These are phyloP conservation scores for Macropus fuliginosus DNA, from an alignment of 2,797 vertebrate genomes.

Conservation along the genomic window DNA sequence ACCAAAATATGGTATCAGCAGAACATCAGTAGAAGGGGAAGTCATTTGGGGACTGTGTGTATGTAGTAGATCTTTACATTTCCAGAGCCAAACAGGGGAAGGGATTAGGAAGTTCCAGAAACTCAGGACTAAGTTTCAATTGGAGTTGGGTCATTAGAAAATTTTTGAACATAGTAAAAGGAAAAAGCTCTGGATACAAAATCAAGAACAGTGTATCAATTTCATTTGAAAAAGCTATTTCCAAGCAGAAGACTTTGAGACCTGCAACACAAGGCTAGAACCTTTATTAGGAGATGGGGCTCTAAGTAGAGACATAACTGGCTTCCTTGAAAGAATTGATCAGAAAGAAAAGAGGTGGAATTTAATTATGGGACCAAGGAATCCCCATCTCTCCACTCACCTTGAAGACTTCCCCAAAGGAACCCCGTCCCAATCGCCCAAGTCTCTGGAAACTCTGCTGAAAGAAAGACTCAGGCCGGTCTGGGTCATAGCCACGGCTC, in stretches of 20 bases:
- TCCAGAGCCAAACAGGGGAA: not conserved
- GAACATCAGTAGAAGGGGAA: not conserved
- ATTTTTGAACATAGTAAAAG: not conserved
- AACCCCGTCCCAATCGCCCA: slow-evolving; percentile 91
- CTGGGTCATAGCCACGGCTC: slow-evolving; percentile 87
- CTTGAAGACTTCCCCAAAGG: slow-evolving; percentile 95
- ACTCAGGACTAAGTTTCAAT: not conserved
- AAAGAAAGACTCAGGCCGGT: slow-evolving; percentile 89
- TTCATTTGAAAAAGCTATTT: not conserved
- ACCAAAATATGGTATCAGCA: not conserved
- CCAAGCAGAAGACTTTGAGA: not conserved
- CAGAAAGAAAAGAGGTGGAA: not conserved
- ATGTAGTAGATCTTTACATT: not conserved
- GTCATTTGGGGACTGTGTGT: not conserved
- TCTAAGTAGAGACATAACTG: not conserved
- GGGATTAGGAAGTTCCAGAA: not conserved
- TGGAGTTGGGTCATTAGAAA: not conserved
- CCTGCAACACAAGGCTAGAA: not conserved
- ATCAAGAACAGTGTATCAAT: not conserved
- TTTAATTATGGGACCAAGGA: not conserved
- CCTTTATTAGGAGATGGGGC: not conserved
- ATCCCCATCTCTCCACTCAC: slow-evolving; percentile 75
- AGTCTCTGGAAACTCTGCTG: slow-evolving; percentile 91
- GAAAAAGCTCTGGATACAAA: not conserved
- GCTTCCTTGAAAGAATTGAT: not conserved